Conservation (phyloP, 2,888 invertebrate genomes). For the Ectemnius lituratus region DNA sequence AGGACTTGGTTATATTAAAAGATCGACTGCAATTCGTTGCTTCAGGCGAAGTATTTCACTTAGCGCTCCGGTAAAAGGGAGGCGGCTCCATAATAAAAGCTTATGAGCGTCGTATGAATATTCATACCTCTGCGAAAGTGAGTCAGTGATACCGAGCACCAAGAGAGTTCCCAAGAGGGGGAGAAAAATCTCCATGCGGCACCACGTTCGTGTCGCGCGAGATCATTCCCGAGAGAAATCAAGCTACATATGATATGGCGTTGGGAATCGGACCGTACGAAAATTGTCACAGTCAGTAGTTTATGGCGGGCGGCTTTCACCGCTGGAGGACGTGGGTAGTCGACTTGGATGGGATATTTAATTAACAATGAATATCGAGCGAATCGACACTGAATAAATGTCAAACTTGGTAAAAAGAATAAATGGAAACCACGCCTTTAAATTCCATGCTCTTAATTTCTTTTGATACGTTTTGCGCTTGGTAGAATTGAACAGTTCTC, state of each 20-base stretch:
- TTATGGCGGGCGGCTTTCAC: background rate
- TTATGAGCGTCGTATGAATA: background rate
- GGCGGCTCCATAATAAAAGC: background rate
- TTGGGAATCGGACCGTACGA: background rate
- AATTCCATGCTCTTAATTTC: no score
- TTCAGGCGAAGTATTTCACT: background rate
- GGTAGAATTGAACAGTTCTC: no score
- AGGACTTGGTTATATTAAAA: no score
- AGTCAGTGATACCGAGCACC: conserved; percentile 1
- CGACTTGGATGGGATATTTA: background rate
- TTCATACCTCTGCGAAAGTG: conserved; percentile 3
- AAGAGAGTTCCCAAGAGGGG: background rate
- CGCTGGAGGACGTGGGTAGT: background rate
- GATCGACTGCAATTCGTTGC: background rate
- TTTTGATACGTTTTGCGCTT: no score
- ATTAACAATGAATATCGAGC: background rate
- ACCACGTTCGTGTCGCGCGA: no score
- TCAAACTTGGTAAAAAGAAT: no score
- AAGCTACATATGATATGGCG: conserved; percentile 1
- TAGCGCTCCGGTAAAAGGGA: background rate
- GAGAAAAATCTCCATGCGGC: background rate
- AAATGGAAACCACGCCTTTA: no score
- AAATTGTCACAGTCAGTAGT: background rate
- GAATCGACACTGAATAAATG: no score
- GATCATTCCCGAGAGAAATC: background rate